Evolutionary conservation across 2,797 vertebrate species (phyloP), one percentile per base, ranked within the genome.

Genomic region (Antennarius maculatus): DNA sequence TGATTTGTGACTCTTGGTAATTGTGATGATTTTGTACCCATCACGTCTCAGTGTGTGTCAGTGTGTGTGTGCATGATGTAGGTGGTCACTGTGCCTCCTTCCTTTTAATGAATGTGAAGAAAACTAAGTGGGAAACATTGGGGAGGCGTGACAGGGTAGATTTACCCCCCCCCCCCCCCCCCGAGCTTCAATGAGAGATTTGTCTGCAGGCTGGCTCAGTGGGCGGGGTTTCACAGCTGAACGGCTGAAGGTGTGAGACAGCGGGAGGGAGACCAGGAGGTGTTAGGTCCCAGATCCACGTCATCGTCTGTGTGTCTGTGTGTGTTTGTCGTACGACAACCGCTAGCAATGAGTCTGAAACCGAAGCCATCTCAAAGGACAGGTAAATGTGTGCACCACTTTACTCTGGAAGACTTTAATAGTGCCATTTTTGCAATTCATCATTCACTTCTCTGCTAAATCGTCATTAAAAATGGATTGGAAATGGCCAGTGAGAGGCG

Each of bases 161-260:
- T 77, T 83, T 85, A 23, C 23, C 23, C 2, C 81, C 52, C 64
- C 74, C 72, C 66, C 47, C 27, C 71, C 67, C 78, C 80, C 57
- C 47, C 45, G 63, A 58, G 74, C 52, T 64, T n/a, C 84, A 86
- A 86, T 77, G 90, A 89, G 74, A 80, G 77, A 81, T 84, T 71
- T 87, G 86, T 89, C 87, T 86, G 82, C 80, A 65, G 54, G 61
- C 67, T 63, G 75, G 80, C 64, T 78, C 74, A 68, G 81, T 82
- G 70, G 81, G 67, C 67, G 62, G 59, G 63, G 56, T 79, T 82
- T 83, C 64, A 73, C 60, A 56, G 76, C 2, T 48, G 66, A 80
- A 51, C 66, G 81, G 80, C 67, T 79, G 69, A 76, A 77, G 77
- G 69, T 66, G 69, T 57, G 73, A 73, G 74, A 54, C 66, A 50